Percentiles rank a stretch among this genome's conserved stretches.
Conservation (phyloP, 2,888 invertebrate genomes). For the Noctua janthina region DNA sequence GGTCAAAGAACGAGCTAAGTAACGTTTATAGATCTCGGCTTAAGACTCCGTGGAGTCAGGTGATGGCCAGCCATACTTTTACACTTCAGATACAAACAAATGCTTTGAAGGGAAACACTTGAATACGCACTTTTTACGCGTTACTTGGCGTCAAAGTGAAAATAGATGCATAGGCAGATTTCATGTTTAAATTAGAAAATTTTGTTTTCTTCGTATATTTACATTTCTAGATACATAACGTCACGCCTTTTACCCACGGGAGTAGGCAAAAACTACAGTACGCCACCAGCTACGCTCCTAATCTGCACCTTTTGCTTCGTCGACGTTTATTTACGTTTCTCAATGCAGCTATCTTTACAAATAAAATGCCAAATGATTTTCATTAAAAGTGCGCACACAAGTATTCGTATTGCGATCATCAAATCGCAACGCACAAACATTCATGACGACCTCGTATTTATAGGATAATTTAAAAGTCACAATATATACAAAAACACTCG, state of each 20-base stretch:
- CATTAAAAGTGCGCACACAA: constrained; percentile 41
- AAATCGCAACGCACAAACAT: constrained; percentile 68
- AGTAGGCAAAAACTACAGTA: neutral
- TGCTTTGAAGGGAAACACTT: constrained; percentile 56
- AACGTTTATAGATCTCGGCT: constrained; percentile 33
- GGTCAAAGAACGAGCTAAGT: constrained; percentile 8
- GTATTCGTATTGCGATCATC: constrained; percentile 67
- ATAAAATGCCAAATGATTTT: neutral
- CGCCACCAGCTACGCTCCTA: accelerated
- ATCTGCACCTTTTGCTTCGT: neutral
- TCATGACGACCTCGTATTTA: constrained; percentile 48
- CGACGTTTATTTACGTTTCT: neutral
- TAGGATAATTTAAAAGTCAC: constrained; percentile 53
- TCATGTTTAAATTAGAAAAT: neutral
- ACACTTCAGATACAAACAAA: constrained; percentile 67
- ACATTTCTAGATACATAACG: neutral
- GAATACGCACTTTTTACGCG: constrained; percentile 24
- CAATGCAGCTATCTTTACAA: neutral
- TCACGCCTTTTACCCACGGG: neutral
- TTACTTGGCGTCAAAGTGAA: neutral
- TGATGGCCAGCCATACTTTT: constrained; percentile 71
- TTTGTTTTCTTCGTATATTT: neutral
- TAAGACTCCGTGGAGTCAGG: constrained; percentile 53
- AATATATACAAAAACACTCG: constrained; percentile 66
- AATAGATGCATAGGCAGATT: neutral